Evolutionary conservation across 2,113 vertebrate genomes (phyloP).

Genomic region (Pomatorhinus ruficollis): DNA sequence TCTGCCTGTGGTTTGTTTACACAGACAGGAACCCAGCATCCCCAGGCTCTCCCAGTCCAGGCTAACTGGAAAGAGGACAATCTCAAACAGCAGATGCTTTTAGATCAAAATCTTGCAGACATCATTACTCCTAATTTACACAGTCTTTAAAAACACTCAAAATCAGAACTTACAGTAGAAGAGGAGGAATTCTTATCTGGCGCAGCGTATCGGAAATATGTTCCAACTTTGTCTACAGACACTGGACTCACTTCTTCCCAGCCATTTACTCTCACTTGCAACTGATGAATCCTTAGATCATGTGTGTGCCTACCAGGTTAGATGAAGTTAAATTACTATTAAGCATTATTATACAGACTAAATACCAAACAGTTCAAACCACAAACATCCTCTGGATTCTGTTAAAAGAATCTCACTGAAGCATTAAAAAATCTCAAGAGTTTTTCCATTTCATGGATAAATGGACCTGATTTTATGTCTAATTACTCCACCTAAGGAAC

Average conservation of each 20-base stretch:
- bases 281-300: conserved; percentile 92
- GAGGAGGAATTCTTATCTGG: conserved; percentile 91
- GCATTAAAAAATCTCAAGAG: neutral
- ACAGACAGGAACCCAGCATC: neutral
- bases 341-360: neutral
- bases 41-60: neutral
- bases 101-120: neutral
- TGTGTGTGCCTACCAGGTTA: conserved; percentile 87
- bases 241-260: conserved; percentile 98
- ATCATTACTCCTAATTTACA: neutral
- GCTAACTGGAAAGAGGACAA: neutral
- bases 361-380: neutral
- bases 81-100: neutral
- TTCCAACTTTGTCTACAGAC: conserved; percentile 97
- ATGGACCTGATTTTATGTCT: neutral
- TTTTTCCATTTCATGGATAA: neutral
- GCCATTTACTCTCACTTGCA: conserved; percentile 93
- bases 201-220: conserved; percentile 95
- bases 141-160: neutral
- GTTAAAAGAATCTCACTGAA: neutral
- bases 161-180: conserved; percentile 83
- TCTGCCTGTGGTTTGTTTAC: neutral
- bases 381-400: neutral
- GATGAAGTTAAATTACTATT: neutral
- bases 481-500: neutral